Evolutionary conservation across 1,140 invertebrate species (phyloP).

Genomic region (Ephestia elutella): DNA sequence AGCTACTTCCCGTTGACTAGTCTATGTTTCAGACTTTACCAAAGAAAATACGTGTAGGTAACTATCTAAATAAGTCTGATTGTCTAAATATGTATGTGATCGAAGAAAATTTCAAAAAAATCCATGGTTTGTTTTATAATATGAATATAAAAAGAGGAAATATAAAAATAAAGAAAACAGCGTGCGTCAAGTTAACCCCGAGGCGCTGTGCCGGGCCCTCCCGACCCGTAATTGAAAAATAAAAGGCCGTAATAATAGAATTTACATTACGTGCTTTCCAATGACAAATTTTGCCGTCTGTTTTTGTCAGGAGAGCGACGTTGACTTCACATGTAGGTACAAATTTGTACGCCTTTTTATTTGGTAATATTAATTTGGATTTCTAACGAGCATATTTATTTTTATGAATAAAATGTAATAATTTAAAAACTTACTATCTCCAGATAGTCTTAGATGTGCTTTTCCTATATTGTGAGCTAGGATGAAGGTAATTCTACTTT

Average conservation of each 20-base stretch:
- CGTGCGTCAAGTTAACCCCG: constrained; percentile 52
- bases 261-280: constrained; percentile 70
- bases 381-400: too few species aligned
- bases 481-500: too few species aligned
- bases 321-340: constrained; percentile 34
- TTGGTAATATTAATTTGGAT: background rate
- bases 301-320: constrained; percentile 59
- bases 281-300: constrained; percentile 68
- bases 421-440: too few species aligned
- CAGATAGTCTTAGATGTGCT: too few species aligned
- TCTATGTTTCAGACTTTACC: too few species aligned
- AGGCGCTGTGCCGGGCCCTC: constrained; percentile 52
- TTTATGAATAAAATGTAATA: too few species aligned
- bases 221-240: constrained; percentile 72
- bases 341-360: constrained; percentile 22
- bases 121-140: background rate
- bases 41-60: too few species aligned
- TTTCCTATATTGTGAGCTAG: too few species aligned
- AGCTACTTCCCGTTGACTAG: too few species aligned
- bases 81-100: too few species aligned
- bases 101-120: background rate
- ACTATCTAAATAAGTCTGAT: too few species aligned
- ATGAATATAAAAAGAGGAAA: background rate
- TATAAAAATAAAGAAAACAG: constrained; percentile 11
- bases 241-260: constrained; percentile 74